These are phyloP conservation scores for Theristicus caerulescens DNA, from an alignment of 2,113 vertebrate genomes.

Conservation along the genomic window DNA sequence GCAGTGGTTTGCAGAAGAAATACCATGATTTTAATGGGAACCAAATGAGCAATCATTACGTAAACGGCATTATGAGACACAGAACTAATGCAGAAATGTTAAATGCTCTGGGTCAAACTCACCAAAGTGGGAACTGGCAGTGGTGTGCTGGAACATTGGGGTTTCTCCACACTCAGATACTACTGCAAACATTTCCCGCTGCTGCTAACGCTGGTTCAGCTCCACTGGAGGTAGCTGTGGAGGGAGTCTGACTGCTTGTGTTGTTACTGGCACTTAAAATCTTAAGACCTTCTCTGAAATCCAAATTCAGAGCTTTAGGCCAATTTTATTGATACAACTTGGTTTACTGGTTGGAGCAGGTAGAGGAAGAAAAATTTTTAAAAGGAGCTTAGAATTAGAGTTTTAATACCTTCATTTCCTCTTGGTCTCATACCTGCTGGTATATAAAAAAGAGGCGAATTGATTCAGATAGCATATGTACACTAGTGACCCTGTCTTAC, in stretches of 20 bases:
- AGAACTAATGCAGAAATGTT: constrained; percentile 64
- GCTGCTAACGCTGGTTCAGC: neutral
- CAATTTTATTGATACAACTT: constrained; percentile 1
- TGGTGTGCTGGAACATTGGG: neutral
- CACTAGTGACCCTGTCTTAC: neutral
- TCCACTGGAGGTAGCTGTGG: neutral
- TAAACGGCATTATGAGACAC: constrained; percentile 51
- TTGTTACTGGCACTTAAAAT: neutral
- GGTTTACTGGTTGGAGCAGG: neutral
- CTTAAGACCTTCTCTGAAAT: constrained; percentile 3
- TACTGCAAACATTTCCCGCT: neutral
- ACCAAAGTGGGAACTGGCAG: constrained; percentile 64
- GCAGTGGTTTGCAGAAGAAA: constrained; percentile 70
- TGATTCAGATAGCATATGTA: neutral
- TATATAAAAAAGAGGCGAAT: neutral
- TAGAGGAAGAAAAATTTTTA: neutral
- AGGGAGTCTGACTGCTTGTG: neutral
- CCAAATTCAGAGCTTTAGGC: neutral
- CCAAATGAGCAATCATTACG: constrained; percentile 64
- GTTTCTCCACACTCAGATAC: neutral
- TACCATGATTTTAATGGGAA: constrained; percentile 71
- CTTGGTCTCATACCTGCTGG: neutral
- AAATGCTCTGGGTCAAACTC: constrained; percentile 57
- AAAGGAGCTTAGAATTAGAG: neutral
- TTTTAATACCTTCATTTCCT: neutral